Evolutionary conservation across 2,797 vertebrate genomes (phyloP).

Genomic region (Bovichtus variegatus): DNA sequence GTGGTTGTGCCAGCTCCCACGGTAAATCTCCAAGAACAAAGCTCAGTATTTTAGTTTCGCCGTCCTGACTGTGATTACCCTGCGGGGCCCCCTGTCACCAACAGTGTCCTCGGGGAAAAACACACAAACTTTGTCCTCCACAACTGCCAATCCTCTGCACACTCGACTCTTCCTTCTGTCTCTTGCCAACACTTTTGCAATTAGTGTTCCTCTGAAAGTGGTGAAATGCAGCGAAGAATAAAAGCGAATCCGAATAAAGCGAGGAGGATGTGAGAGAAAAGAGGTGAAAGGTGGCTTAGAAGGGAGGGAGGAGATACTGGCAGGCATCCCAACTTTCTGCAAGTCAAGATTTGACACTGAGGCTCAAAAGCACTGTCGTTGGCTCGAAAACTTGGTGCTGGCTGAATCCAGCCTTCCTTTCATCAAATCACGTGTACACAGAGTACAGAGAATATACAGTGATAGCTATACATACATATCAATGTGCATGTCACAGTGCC

Average conservation of each 20-base stretch:
- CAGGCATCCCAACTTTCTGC: slow-evolving; percentile 50
- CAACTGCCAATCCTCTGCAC: slow-evolving; percentile 19
- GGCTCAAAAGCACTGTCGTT: slow-evolving; percentile 23
- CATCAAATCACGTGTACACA: slow-evolving; percentile 4
- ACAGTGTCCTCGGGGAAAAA: slow-evolving; percentile 25
- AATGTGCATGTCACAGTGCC: background rate
- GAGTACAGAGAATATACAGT: background rate
- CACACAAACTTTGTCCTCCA: slow-evolving; percentile 26
- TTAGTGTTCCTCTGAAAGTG: slow-evolving; percentile 6
- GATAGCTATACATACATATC: background rate
- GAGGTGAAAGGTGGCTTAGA: slow-evolving; percentile 59
- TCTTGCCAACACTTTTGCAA: slow-evolving; percentile 25
- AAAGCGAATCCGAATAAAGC: slow-evolving; percentile 12
- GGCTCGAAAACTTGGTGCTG: slow-evolving; percentile 6
- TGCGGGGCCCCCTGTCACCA: background rate
- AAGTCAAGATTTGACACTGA: slow-evolving; percentile 65
- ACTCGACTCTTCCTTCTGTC: slow-evolving; percentile 24
- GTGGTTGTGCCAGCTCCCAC: slow-evolving; percentile 22
- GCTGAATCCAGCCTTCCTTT: slow-evolving; percentile 33
- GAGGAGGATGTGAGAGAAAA: slow-evolving; percentile 38
- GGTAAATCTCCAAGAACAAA: slow-evolving; percentile 69
- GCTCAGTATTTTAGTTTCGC: slow-evolving; percentile 42
- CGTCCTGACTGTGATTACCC: slow-evolving; percentile 44
- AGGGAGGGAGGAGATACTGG: slow-evolving; percentile 63
- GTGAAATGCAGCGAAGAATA: slow-evolving; percentile 17